Evolutionary conservation across 2,797 vertebrate genomes (phyloP).

Genomic region (Chromobotia macracanthus): DNA sequence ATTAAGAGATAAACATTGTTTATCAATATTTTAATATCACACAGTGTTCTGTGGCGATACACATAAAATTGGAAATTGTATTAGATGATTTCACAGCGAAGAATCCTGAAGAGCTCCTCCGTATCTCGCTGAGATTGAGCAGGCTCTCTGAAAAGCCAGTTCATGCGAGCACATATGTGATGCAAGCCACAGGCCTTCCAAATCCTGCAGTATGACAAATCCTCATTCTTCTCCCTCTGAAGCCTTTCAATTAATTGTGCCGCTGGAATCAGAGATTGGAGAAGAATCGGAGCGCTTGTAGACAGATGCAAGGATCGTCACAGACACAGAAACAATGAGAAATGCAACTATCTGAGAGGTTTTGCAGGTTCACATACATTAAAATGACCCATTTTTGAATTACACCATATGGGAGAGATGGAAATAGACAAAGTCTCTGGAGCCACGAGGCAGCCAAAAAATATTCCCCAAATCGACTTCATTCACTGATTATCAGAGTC

Average conservation of each 20-base stretch:
- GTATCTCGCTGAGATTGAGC: slow-evolving; percentile 38
- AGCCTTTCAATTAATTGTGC: slow-evolving; percentile 50
- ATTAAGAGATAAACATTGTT: slow-evolving; percentile 38
- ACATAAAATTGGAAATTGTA: slow-evolving; percentile 54
- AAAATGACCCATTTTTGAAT: slow-evolving; percentile 43
- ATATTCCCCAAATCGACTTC: slow-evolving; percentile 34
- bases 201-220: slow-evolving; percentile 56
- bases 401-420: slow-evolving; percentile 43
- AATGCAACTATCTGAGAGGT: slow-evolving; percentile 5
- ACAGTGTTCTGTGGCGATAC: slow-evolving; percentile 12
- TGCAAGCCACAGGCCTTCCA: slow-evolving; percentile 40
- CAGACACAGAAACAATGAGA: slow-evolving; percentile 22
- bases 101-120: slow-evolving; percentile 36
- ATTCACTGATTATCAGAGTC: slow-evolving; percentile 53
- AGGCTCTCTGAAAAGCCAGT: slow-evolving; percentile 36
- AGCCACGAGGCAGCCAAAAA: slow-evolving; percentile 37
- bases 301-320: not conserved
- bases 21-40: slow-evolving; percentile 33
- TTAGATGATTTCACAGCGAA: slow-evolving; percentile 49
- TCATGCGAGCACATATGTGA: slow-evolving; percentile 43
- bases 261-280: slow-evolving; percentile 48
- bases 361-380: slow-evolving; percentile 19
- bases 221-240: slow-evolving; percentile 43
- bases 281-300: slow-evolving; percentile 23
- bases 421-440: slow-evolving; percentile 40